Conservation (phyloP, 2,113 vertebrate genomes). For the Nibea albiflora region DNA sequence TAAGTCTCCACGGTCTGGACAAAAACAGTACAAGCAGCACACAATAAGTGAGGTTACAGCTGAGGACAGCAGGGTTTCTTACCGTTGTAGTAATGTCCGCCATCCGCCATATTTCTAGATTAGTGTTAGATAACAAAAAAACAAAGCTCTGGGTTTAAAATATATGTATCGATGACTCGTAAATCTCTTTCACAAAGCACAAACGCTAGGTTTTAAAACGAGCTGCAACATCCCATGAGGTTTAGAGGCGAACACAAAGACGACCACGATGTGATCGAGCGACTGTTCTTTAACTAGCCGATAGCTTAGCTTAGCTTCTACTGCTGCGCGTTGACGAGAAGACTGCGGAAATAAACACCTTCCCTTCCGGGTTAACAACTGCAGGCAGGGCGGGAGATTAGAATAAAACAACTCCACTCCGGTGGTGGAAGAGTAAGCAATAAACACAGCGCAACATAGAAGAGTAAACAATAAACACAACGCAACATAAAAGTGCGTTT, state of each 20-base stretch:
- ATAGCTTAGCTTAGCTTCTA: constrained; percentile 29
- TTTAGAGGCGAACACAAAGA: neutral
- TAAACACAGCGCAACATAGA: neutral
- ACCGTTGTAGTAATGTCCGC: constrained; percentile 82
- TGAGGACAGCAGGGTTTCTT: constrained; percentile 33
- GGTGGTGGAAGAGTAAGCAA: neutral
- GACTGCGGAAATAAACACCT: constrained; percentile 30
- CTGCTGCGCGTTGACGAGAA: constrained; percentile 10
- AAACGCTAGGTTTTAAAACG: neutral
- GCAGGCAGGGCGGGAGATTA: accelerated
- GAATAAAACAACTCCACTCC: neutral
- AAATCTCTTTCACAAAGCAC: constrained; percentile 7
- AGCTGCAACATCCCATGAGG: neutral
- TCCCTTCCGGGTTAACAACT: constrained; percentile 45
- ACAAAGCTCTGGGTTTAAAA: neutral
- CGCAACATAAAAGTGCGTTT: too few species aligned
- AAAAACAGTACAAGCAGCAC: constrained; percentile 31
- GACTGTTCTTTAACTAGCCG: neutral
- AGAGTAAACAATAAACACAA: neutral
- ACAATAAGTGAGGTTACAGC: constrained; percentile 18
- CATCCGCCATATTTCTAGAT: constrained; percentile 78
- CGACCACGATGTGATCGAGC: neutral
- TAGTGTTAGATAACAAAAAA: constrained; percentile 25
- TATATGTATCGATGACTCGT: neutral
- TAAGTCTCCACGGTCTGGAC: constrained; percentile 59